Conservation (phyloP, 2,888 invertebrate genomes). For the Zaprionus lineosus region DNA sequence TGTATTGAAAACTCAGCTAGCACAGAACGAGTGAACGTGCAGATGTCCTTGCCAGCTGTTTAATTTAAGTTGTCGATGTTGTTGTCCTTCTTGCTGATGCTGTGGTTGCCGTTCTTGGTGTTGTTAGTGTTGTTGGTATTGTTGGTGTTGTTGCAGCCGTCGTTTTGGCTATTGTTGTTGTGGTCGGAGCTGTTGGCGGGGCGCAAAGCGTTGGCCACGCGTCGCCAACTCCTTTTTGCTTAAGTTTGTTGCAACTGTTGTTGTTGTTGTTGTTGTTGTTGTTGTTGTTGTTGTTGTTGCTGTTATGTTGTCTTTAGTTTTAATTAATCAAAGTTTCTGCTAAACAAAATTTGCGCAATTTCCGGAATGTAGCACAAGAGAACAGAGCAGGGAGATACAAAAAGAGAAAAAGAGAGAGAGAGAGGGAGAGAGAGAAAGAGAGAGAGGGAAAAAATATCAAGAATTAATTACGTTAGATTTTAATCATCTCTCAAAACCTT, state of each 20-base stretch:
- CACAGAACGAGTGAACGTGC: too few species aligned
- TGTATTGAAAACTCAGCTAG: too few species aligned
- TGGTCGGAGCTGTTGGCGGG: too few species aligned
- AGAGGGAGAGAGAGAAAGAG: constrained; percentile 8
- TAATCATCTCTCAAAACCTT: too few species aligned
- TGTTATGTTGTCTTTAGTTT: constrained; percentile 48
- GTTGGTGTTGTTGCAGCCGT: too few species aligned
- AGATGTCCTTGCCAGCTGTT: background rate
- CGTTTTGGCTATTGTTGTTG: constrained; percentile 7
- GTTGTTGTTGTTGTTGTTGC: background rate
- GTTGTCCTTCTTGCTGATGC: background rate
- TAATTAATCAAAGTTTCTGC: constrained; percentile 69
- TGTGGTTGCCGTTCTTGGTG: background rate
- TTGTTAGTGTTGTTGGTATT: too few species aligned
- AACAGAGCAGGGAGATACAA: too few species aligned
- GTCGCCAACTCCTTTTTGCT: constrained; percentile 19
- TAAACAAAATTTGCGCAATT: constrained; percentile 39
- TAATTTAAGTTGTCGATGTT: background rate
- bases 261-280: constrained; percentile 6
- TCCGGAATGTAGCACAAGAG: background rate
- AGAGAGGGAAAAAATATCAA: constrained; percentile 15
- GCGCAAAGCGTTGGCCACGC: constrained; percentile 12
- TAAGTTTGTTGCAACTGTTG: background rate
- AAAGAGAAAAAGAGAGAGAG: background rate
- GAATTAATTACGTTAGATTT: constrained; percentile 67